These are phyloP conservation scores for Hypocryptadius cinnamomeus DNA, from an alignment of 2,113 vertebrate species.

Conservation along the genomic window DNA sequence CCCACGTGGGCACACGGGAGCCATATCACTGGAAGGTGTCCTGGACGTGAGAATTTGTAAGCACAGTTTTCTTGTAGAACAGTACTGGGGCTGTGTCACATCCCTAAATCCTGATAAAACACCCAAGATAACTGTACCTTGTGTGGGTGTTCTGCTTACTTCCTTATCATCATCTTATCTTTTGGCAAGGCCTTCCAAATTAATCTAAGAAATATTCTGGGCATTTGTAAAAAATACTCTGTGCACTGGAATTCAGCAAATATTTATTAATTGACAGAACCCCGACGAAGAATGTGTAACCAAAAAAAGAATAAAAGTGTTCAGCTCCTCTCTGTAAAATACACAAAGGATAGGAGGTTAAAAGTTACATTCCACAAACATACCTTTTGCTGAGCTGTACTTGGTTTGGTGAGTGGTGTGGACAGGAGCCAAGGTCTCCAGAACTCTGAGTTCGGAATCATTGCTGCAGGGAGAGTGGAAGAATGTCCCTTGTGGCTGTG, in stretches of 20 bases:
- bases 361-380: background rate
- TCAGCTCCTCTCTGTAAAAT: background rate
- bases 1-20: background rate
- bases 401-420: background rate
- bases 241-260: slow-evolving; percentile 33
- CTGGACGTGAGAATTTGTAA: background rate
- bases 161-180: slow-evolving; percentile 23
- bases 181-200: background rate
- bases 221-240: slow-evolving; percentile 24
- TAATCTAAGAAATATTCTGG: slow-evolving; percentile 53
- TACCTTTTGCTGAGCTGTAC: background rate
- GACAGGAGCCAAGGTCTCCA: background rate
- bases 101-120: background rate
- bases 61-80: background rate
- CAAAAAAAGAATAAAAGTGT: background rate
- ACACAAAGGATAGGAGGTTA: background rate
- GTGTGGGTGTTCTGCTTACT: background rate
- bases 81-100: background rate
- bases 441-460: background rate
- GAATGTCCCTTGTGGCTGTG: background rate
- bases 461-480: background rate
- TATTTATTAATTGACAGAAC: slow-evolving; percentile 22
- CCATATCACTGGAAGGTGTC: background rate
- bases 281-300: background rate
- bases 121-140: background rate